These are phyloP conservation scores for Conus betulinus DNA, from an alignment of 1,140 invertebrate species.

Conservation along the genomic window DNA sequence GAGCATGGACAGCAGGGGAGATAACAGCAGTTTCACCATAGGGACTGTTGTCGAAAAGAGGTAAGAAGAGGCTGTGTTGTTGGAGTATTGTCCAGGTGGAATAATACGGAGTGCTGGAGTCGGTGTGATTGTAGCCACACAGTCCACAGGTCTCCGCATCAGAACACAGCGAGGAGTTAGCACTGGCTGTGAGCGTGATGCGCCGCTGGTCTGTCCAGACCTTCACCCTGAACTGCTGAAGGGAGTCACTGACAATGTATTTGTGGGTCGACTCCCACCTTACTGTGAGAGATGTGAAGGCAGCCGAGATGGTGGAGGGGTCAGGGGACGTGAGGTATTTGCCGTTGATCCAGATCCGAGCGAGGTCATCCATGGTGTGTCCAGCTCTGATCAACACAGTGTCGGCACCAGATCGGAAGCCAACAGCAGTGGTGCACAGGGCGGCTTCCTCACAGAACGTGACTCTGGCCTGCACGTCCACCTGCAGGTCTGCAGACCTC, in stretches of 20 bases:
- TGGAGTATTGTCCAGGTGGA: constrained; percentile 28
- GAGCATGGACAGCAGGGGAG: constrained; percentile 40
- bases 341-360: constrained; percentile 46
- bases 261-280: constrained; percentile 23
- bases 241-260: constrained; percentile 18
- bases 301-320: not conserved
- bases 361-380: constrained; percentile 3
- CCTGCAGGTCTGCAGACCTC: not conserved
- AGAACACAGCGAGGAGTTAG: constrained; percentile 38
- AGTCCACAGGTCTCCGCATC: constrained; percentile 34
- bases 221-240: constrained; percentile 1
- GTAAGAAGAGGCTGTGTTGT: constrained; percentile 37
- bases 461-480: constrained; percentile 42
- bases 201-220: constrained; percentile 38
- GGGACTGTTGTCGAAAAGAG: constrained; percentile 31
- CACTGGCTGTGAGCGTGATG: constrained; percentile 35
- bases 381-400: constrained; percentile 44
- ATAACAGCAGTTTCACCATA: constrained; percentile 30
- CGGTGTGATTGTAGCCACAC: constrained; percentile 24
- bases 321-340: constrained; percentile 25
- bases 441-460: constrained; percentile 41
- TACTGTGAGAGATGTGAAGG: not conserved
- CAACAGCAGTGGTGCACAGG: constrained; percentile 43
- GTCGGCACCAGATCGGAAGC: constrained; percentile 22
- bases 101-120: constrained; percentile 15